Evolutionary conservation across 2,113 vertebrate species (phyloP), one percentile per base, ranked within the genome.

Genomic region (Microcebus murinus): DNA sequence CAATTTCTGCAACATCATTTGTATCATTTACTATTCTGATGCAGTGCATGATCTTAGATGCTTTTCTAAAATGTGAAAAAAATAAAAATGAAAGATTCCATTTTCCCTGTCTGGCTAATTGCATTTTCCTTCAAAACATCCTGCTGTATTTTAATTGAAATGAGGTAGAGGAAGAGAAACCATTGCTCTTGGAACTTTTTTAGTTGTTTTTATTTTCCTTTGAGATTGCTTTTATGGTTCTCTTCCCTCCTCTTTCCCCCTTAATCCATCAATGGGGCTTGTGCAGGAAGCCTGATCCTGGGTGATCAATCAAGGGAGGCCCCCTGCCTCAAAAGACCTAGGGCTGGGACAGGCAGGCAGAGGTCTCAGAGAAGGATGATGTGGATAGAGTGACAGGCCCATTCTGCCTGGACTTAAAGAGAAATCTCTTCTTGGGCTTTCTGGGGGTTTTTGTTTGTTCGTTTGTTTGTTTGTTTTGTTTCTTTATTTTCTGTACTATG

Each of bases 171-270:
- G 48, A 71, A 63, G 73, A 70, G 25, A 39, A 81, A 3, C 15
- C 25, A 71, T 88, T 14, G 4, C 27, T 27, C 10, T 55, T n/a
- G 31, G n/a, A 82, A 82, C 4, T 57, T 31, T 87, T 50, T 82
- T 76, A 50, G 21, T 76, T 70, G n/a, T 21, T 67, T 92, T 86
- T 67, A 9, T 59, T 34, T 93, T 80, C 17, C n/a, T 36, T 87
- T 48, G 39, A 48, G n/a, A 70, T 71, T 77, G 42, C 3, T n/a
- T 87, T 80, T 67, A 27, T 89, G 39, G 10, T 73, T 73, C 21
- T 61, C 29, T 77, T 55, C 59, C 27, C 29, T 50, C 4, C 84
- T 85, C 25, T 50, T 14, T 7, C 17, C 31, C 55, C 13, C 11
- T 70, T 21, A 70, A 48, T 31, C 18, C 29, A 1, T 82, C n/a